Base-by-base conservation (phyloP, 2,888 invertebrate species). In the Phymatocera aterrima region DNA sequence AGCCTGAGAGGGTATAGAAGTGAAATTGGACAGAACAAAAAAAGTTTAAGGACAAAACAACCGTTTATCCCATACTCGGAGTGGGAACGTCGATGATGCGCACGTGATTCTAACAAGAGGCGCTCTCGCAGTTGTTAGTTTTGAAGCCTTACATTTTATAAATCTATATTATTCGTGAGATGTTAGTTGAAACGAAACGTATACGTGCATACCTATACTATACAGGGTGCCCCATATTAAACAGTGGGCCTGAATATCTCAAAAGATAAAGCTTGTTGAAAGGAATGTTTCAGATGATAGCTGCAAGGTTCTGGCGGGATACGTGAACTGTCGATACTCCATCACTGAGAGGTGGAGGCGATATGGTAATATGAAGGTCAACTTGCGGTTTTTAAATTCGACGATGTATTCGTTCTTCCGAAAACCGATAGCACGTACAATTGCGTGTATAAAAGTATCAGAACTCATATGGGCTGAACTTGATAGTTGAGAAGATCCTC, bases 91-190 rank as follows among this genome's bases (percentile, higher is more conserved):
- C 28, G 72, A 51, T 28, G 18, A 12, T 68, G 24, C 68, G 28
- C 31, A 4, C 12, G 34, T 34, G 18, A 51, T n/a, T 34, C 21
- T n/a, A 15, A 68, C 31, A 34, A 72, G n/a, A 12, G 34, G 51
- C 31, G 21, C 51, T 34, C 51, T 51, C 34, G 51, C 46, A 31
- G 46, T 18, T 65, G 65, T 43, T 68, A 68, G 43, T 68, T 46
- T 28, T 51, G 34, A 72, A 72, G 72, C 72, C 72, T 72, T 72
- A 34, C 48, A 31, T 51, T 72, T 43, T 51, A 51, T 51, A 72
- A 72, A 31, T 72, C 51, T 72, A 72, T 48, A 72, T 18, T 48
- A 72, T 46, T 68, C 51, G 28, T 28, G 10, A 51, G 15, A 10
- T 34, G 51, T 34, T 34, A 48, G 51, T 51, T 18, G 4, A n/a